Base-by-base conservation (phyloP, 2,797 vertebrate species). In the Macroramphosus scolopax region DNA sequence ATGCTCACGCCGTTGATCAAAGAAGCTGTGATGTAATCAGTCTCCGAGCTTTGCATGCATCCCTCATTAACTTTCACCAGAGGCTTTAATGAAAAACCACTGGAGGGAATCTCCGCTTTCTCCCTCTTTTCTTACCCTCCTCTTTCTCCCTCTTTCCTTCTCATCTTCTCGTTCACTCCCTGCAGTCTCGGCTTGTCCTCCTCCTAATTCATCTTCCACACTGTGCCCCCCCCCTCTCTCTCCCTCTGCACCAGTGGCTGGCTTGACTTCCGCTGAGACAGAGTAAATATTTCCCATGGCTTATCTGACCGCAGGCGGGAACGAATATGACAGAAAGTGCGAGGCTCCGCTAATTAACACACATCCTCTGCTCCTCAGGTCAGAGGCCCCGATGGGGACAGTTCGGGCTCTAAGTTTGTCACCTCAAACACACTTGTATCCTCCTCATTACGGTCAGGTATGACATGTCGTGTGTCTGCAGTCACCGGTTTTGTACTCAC, bases 261-360 rank as follows among this genome's bases (percentile, higher is more conserved):
- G 41, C 59, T 75, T 53, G 72, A 77, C 83, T 86, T 87, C 83
- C 80, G 49, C 53, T 76, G 49, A 68, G 63, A 71, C 69, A 60
- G 42, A 77, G 78, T 79, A 86, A 87, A 86, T 79, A 85, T 86
- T 88, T 85, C 86, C 85, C 84, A 86, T 87, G 85, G 80, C 83
- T 87, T 86, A 77, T 84, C 74, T 87, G 84, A 85, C 82, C 78
- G 42, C 66, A 54, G 61, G 64, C 53, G 58, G 42, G n/a, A 47
- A 51, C 24, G 20, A 63, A 76, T 60, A 35, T 64, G 68, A 76
- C 77, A 80, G 70, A 63, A 68, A 72, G 65, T 53, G 35, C 10
- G 37, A 49, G 26, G 53, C 46, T 54, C 44, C 1, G 38, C 68
- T 83, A 83, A 87, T 85, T 84, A 85, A 82, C 63, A 32, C 53